phyloP scores from a whole-genome alignment of 2,113 vertebrate genomes.

The Cyprinodon tularosa region DNA sequence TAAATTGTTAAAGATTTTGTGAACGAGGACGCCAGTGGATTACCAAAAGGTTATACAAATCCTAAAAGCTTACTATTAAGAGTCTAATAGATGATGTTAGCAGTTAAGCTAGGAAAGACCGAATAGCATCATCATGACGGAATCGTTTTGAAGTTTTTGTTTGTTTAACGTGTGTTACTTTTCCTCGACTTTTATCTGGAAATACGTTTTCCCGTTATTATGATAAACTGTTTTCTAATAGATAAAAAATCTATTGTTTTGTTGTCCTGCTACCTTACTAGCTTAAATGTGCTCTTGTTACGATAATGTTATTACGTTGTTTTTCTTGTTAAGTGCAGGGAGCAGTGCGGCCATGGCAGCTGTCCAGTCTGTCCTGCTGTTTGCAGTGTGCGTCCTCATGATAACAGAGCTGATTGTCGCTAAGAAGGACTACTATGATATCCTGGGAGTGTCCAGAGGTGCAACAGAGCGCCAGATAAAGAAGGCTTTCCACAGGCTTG shows the following conservation, averaged over 20 bases:
- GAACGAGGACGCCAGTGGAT: background rate
- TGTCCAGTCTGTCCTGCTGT: conserved; percentile 85
- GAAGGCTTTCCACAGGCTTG: conserved; percentile 96
- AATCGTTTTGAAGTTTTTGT: background rate
- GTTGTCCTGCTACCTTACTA: no score
- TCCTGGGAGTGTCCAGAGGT: conserved; percentile 92
- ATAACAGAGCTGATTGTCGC: conserved; percentile 95
- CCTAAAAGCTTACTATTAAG: background rate
- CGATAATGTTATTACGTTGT: background rate
- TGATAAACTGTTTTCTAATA: no score
- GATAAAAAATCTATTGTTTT: no score
- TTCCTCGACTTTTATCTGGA: background rate
- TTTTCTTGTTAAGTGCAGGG: conserved; percentile 60
- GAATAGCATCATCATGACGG: background rate
- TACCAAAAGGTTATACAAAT: conserved; percentile 21
- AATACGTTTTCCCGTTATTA: no score
- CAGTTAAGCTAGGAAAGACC: background rate
- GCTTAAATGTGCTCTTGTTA: background rate
- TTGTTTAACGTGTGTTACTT: background rate
- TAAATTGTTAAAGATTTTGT: background rate
- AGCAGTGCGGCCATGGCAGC: conserved; percentile 83
- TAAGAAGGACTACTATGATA: conserved; percentile 92
- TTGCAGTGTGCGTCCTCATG: conserved; percentile 91
- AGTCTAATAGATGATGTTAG: conserved; percentile 2
- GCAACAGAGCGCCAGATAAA: conserved; percentile 94